Evolutionary conservation across 2,797 vertebrate species (phyloP), one percentile per base, ranked within the genome.

Genomic region (Lagodon rhomboides): DNA sequence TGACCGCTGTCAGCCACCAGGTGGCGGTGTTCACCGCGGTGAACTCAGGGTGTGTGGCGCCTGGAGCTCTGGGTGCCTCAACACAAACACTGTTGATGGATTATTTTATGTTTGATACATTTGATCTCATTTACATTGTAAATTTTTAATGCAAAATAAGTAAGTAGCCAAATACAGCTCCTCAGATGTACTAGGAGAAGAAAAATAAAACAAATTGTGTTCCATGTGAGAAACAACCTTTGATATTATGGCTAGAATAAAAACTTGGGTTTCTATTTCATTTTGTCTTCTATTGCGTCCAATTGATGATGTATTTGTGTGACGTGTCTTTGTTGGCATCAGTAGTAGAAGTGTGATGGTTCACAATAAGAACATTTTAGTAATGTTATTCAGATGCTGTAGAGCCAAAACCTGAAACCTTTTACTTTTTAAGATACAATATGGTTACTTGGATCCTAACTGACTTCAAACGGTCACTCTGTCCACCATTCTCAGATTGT

Each of bases 11-110:
- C 1, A 1, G 27, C 47, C 94, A 83, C 84, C 0, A 3, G 81
- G 61, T 0, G 89, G 85, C 75, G 41, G 9, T 10, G 68, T 0
- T 76, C 4, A 46, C 55, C 44, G 43, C 17, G 0, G 27, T 7
- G 43, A n/a, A 10, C 5, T 47, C 44, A 17, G 0, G 18, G 9
- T 4, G 30, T 6, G 30, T 30, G 30, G 34, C 9, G 34, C 20
- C 12, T n/a, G 34, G 10, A 1, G 0, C 27, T 23, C 25, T 34
- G 41, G 13, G 5, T 17, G 18, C 13, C 13, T 34, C 11, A 44
- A 27, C 54, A 34, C 34, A 34, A 13, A 44, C 5, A 12, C 43
- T 44, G 4, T 9, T 9, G 7, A 34, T 44, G 43, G 27, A 16
- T 12, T 2, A 51, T 50, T n/a, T 50, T 0, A 18, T 12, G 5